Evolutionary conservation across 2,797 vertebrate genomes (phyloP).

Genomic region (Phaenicophaeus curvirostris): DNA sequence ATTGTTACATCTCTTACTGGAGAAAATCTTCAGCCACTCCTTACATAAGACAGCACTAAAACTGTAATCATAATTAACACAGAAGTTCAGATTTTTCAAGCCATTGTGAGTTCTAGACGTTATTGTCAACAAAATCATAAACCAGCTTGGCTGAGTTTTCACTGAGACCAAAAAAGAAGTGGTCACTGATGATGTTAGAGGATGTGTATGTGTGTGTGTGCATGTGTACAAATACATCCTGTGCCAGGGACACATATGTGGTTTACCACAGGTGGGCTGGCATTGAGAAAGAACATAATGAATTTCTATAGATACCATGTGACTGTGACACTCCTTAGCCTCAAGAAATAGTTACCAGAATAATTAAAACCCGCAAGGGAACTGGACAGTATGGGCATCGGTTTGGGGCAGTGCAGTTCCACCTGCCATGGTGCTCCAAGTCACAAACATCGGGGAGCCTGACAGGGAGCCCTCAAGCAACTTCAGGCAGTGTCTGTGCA

Average conservation of each 20-base stretch:
- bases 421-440: accelerated
- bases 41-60: neutral
- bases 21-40: neutral
- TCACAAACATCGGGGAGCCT: neutral
- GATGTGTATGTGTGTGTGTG: accelerated
- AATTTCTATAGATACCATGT: neutral
- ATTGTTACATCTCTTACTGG: neutral
- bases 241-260: accelerated
- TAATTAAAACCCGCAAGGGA: neutral
- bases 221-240: too few relatives aligned
- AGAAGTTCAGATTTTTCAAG: neutral
- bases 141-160: neutral
- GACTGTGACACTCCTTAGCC: neutral
- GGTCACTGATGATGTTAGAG: neutral
- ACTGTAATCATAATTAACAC: neutral
- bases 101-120: neutral
- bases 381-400: neutral
- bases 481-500: neutral
- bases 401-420: neutral
- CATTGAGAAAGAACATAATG: neutral
- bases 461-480: accelerated
- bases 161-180: neutral
- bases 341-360: neutral
- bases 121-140: neutral
- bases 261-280: neutral